Base-by-base conservation (phyloP, 1,140 invertebrate genomes). In the Aphelenchoides avenae region DNA sequence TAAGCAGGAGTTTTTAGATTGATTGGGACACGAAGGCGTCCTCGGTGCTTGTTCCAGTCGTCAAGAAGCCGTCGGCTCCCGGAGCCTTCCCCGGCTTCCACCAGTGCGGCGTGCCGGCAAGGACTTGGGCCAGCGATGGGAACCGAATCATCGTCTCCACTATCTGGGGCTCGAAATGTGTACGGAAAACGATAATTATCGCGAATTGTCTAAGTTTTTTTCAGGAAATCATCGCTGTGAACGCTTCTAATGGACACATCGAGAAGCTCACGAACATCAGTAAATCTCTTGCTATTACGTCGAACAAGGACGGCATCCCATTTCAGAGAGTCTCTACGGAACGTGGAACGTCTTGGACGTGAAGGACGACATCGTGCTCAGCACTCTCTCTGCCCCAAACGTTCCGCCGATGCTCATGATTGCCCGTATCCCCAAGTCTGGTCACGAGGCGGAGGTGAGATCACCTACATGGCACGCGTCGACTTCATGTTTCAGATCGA, bases 121-220 rank as follows among this genome's bases (percentile, higher is more conserved):
- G 51, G 9, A 30, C 51, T 22, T 53, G 51, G 51, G 44, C 5
- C 13, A 11, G n/a, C 13, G 37, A 53, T 13, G 26, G 39, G 27
- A 24, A 46, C 11, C 27, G 11, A 24, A 46, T 53, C 24, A 46
- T 54, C 37, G 42, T 53, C 6, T 46, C 51, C 20, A 53, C 18
- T 1, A 11, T 20, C 51, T 53, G 30, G 24, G 26, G 31, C 1
- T 40, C 30, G 5, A 53, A 27, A 29, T 46, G 29, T 39, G 51
- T 27, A 26, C 20, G n/a, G n/a, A n/a, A n/a, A n/a, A n/a, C 44
- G 18, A 18, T 26, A 0, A 26, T 20, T 43, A 3, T 52, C 9
- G 52, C 26, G 20, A 46, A 5, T 52, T 52, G 6, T 5, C 24
- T 47, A 52, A 7, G 26, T 42, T 13, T 36, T 0, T 7, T 26